Conservation (phyloP, 92 coral and sea anemone genomes). For the Porites rus region DNA sequence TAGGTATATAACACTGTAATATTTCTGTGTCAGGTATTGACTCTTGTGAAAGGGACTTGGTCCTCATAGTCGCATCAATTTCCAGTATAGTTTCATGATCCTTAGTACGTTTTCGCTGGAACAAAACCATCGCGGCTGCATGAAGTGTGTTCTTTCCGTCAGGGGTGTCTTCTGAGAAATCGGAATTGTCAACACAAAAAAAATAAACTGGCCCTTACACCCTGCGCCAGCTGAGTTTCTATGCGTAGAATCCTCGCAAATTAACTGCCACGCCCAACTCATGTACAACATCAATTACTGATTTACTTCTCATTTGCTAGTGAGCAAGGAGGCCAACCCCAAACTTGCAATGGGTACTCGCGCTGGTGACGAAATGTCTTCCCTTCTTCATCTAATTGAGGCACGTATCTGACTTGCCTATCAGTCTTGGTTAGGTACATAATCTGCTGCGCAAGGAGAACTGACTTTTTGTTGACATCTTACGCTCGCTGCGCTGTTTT, state of each 20-base stretch:
- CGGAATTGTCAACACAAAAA: background rate
- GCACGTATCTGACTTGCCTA: constrained; percentile 38
- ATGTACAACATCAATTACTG: constrained; percentile 36
- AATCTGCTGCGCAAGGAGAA: constrained; percentile 30
- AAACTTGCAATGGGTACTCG: constrained; percentile 42
- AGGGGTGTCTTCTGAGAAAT: too few relatives aligned
- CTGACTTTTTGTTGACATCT: constrained; percentile 39
- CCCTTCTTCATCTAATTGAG: constrained; percentile 27
- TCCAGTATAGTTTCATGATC: constrained; percentile 14
- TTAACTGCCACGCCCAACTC: constrained; percentile 45
- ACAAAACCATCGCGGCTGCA: constrained; percentile 15
- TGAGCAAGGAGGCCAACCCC: constrained; percentile 36
- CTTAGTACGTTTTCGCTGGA: background rate
- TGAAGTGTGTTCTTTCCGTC: constrained; percentile 39
- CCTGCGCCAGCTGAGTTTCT: constrained; percentile 51
- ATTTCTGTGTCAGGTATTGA: constrained; percentile 15
- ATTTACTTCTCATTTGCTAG: constrained; percentile 42
- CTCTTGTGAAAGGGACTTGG: constrained; percentile 12
- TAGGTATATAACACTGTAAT: constrained; percentile 8
- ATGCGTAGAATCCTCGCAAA: constrained; percentile 49
- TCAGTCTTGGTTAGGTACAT: constrained; percentile 45
- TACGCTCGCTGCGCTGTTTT: constrained; percentile 31
- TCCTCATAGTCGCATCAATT: background rate
- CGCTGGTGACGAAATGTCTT: constrained; percentile 47
- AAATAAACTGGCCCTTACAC: constrained; percentile 15